Conservation (phyloP, 2,113 vertebrate genomes). For the Gallinago media region DNA sequence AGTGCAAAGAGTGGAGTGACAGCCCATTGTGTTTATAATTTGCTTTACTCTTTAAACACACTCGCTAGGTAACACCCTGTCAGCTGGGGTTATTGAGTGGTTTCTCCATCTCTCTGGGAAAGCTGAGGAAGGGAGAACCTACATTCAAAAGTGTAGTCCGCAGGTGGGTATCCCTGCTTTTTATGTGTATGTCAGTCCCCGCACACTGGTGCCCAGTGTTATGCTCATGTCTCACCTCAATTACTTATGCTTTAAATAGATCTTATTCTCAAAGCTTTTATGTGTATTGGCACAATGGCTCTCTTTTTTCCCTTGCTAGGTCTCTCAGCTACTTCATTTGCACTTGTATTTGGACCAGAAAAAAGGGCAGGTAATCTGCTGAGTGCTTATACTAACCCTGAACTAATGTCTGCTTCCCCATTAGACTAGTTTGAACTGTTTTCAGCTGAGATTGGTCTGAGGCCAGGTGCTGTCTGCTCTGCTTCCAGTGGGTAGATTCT, state of each 20-base stretch:
- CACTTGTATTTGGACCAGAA: conserved; percentile 79
- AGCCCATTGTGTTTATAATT: neutral
- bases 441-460: neutral
- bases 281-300: conserved; percentile 64
- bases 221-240: neutral
- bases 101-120: neutral
- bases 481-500: conserved; percentile 11
- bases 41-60: neutral
- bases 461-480: neutral
- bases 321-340: conserved; percentile 80
- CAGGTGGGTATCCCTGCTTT: neutral
- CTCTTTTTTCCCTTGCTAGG: conserved; percentile 78
- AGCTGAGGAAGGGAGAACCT: neutral
- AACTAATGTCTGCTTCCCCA: neutral
- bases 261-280: neutral
- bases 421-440: conserved; percentile 2
- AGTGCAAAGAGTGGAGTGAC: neutral
- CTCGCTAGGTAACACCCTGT: neutral
- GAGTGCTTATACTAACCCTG: conserved; percentile 70
- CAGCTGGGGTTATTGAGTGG: neutral
- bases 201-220: neutral
- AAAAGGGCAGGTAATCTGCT: conserved; percentile 83
- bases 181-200: neutral
- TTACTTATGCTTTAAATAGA: neutral
- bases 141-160: neutral